phyloP scores from a whole-genome alignment of 1,140 invertebrate genomes.

The Cecropterus lyciades region DNA sequence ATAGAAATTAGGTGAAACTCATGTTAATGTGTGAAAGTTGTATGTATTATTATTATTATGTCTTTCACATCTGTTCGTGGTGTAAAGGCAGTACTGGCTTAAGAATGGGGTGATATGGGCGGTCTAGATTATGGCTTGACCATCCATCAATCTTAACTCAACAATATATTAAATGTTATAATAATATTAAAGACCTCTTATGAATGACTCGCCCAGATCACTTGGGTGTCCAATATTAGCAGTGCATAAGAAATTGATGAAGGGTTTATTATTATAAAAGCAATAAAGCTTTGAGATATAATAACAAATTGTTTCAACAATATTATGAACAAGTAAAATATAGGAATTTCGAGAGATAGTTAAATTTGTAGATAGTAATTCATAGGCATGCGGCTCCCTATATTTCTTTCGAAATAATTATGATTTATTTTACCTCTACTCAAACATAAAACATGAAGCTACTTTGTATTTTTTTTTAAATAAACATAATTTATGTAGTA shows the following conservation, averaged over 20 bases:
- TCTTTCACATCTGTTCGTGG: conserved; percentile 17
- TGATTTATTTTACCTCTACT: not conserved
- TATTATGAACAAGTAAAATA: conserved; percentile 39
- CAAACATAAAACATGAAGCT: not conserved
- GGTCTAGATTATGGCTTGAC: no score
- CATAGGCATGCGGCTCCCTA: conserved; percentile 52
- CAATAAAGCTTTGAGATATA: conserved; percentile 45
- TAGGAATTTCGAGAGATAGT: conserved; percentile 39
- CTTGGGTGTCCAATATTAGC: no score
- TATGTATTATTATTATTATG: conserved; percentile 15
- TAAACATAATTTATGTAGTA: conserved; percentile 22
- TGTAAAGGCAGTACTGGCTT: not conserved
- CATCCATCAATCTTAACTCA: no score
- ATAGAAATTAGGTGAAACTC: conserved; percentile 19
- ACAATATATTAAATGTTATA: no score
- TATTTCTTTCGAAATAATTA: not conserved
- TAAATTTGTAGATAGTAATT: conserved; percentile 37
- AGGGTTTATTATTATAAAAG: conserved; percentile 38
- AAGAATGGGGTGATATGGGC: no score
- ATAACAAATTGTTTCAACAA: conserved; percentile 46
- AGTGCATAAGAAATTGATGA: conserved; percentile 27
- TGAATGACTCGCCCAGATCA: no score
- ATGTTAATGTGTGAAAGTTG: conserved; percentile 18
- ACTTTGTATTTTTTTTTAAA: not conserved
- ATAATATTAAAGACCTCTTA: no score